phyloP scores from a whole-genome alignment of 2,888 invertebrate genomes.

The Dermolepida albohirtum region DNA sequence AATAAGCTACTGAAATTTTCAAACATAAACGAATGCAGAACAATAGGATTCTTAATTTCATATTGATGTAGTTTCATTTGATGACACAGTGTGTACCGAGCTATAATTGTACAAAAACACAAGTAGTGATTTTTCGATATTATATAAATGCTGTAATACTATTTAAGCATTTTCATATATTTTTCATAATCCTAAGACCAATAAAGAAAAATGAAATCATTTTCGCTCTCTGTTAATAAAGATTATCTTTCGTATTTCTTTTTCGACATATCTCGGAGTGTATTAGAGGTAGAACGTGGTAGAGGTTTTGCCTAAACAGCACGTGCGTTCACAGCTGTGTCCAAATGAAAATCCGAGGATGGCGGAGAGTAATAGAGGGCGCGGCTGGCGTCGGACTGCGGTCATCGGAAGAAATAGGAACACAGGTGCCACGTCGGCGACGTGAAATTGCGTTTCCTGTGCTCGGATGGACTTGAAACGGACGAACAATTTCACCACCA shows the following conservation, averaged over 20 bases:
- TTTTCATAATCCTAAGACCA: too few species aligned
- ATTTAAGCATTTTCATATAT: too few species aligned
- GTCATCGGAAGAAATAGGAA: constrained; percentile 54
- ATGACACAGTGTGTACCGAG: too few species aligned
- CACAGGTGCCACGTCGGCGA: constrained; percentile 53
- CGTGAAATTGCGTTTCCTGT: constrained; percentile 49
- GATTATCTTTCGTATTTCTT: neutral
- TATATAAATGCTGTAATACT: too few species aligned
- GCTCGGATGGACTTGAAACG: constrained; percentile 18
- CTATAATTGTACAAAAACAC: too few species aligned
- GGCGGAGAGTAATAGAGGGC: constrained; percentile 54
- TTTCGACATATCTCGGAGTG: neutral
- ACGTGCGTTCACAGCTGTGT: constrained; percentile 57
- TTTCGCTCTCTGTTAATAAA: too few species aligned
- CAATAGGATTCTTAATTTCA: too few species aligned
- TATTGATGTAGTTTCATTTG: too few species aligned
- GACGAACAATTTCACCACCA: constrained; percentile 16
- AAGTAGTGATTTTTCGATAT: too few species aligned
- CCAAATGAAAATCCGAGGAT: constrained; percentile 57
- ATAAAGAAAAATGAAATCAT: too few species aligned
- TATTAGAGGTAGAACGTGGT: constrained; percentile 21
- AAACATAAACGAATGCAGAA: too few species aligned
- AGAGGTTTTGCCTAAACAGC: constrained; percentile 42
- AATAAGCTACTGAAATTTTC: too few species aligned
- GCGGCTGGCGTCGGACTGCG: constrained; percentile 55